Base-by-base conservation (phyloP, 1,140 invertebrate genomes). In the Hycleus phaleratus region DNA sequence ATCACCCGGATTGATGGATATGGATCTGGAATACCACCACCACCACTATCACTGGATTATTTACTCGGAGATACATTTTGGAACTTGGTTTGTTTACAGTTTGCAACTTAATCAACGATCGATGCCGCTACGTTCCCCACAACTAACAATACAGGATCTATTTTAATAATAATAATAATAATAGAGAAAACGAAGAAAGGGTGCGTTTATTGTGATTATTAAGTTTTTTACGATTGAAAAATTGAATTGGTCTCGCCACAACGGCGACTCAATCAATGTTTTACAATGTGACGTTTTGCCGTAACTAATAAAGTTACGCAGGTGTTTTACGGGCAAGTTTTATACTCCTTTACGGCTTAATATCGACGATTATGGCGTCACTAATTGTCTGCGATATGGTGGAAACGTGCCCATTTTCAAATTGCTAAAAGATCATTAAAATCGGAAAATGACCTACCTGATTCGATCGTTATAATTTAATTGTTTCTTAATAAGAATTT, bases 271-370 rank as follows among this genome's bases (percentile, higher is more conserved):
- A 32, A 32, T 32, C 32, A 32, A 32, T 32, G 32, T 7, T 32
- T 32, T 32, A 32, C 32, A 32, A 32, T 32, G 32, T 32, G 32
- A 32, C 32, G 7, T 49, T 47, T 56, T 46, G 48, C 54, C 54
- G 54, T 56, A 56, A 56, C 54, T 56, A 56, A 56, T 56, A 56
- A 56, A 26, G 54, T 56, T 48, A 56, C 48, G 54, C 54, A 56
- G 54, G 54, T 56, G 54, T 56, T 56, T 48, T 56, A 56, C 48
- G 38, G 46, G 5, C 25, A 32, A 46, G 47, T 56, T 56, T 48
- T 49, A 56, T 56, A 44, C 44, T 40, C 38, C 54, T 38, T 26
- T 47, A 56, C 48, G 54, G 47, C 54, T 56, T 56, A 56, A 56
- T 56, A 56, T 40, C 48, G 54, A 49, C 11, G 47, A 32, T 56